Conservation (phyloP, 2,888 invertebrate genomes). For the Melangyna quadrimaculata region DNA sequence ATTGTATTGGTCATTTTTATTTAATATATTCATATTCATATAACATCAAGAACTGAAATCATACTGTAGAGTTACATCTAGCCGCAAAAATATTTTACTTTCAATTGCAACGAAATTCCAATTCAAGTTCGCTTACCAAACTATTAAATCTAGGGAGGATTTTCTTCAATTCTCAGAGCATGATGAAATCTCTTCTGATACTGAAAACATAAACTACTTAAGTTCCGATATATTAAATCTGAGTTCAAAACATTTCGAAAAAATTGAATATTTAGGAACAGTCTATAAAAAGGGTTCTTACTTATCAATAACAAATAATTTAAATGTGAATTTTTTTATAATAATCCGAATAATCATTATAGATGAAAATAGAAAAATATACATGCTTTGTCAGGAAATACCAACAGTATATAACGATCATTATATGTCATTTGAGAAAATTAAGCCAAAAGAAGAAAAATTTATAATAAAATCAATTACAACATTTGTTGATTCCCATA, state of each 20-base stretch:
- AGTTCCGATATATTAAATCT: neutral
- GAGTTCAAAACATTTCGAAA: neutral
- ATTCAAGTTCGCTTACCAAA: constrained; percentile 18
- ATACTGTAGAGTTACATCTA: constrained; percentile 1
- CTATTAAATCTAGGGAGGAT: neutral
- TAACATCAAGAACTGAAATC: constrained; percentile 30
- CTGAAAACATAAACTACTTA: neutral
- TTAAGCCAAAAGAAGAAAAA: neutral
- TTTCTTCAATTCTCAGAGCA: neutral
- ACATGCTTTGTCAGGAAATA: neutral
- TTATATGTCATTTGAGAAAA: neutral
- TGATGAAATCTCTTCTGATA: neutral
- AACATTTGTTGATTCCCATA: neutral
- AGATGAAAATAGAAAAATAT: neutral
- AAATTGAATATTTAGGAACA: neutral
- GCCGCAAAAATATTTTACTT: constrained; percentile 13
- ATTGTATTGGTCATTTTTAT: constrained; percentile 22
- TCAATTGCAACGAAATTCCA: constrained; percentile 21
- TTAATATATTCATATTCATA: too few relatives aligned
- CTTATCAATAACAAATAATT: neutral
- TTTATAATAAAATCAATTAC: neutral
- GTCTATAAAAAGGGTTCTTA: neutral
- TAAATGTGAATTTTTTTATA: neutral
- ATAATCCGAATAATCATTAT: neutral
- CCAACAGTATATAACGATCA: constrained; percentile 3